Conservation (phyloP, 2,888 invertebrate species). For the Prosapia bicincta region DNA sequence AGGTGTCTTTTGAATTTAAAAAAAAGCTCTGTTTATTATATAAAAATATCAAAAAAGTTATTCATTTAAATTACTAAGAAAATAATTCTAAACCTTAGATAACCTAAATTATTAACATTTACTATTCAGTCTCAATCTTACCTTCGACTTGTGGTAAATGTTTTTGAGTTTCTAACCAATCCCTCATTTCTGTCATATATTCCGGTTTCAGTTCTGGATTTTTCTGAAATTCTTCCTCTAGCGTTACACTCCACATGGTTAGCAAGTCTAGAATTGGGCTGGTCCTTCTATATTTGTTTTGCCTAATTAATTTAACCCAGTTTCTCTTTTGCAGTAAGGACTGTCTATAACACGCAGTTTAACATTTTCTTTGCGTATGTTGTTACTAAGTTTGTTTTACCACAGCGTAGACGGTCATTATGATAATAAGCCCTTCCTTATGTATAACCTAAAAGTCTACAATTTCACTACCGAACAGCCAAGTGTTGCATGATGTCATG, state of each 20-base stretch:
- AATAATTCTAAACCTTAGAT: too few species aligned
- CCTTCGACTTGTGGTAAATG: constrained; percentile 29
- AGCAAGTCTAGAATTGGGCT: background rate
- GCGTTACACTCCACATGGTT: constrained; percentile 23
- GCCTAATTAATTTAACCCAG: background rate
- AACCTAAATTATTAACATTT: too few species aligned
- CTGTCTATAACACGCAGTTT: background rate
- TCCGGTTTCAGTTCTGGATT: constrained; percentile 26
- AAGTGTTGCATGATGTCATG: background rate
- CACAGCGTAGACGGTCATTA: background rate
- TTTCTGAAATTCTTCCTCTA: constrained; percentile 29
- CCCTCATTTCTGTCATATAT: constrained; percentile 18
- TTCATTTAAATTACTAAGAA: too few species aligned
- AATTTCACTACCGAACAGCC: background rate
- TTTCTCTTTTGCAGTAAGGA: background rate
- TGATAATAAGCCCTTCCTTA: background rate
- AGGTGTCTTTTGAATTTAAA: too few species aligned
- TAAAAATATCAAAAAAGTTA: too few species aligned
- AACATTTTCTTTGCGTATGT: background rate
- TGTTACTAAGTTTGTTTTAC: background rate
- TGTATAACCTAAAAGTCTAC: background rate
- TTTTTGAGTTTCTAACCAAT: constrained; percentile 24
- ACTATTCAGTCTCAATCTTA: too few species aligned
- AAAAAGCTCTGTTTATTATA: too few species aligned
- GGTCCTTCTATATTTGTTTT: background rate